phyloP scores from a whole-genome alignment of 2,113 vertebrate genomes.

The Oryzias melastigma region DNA sequence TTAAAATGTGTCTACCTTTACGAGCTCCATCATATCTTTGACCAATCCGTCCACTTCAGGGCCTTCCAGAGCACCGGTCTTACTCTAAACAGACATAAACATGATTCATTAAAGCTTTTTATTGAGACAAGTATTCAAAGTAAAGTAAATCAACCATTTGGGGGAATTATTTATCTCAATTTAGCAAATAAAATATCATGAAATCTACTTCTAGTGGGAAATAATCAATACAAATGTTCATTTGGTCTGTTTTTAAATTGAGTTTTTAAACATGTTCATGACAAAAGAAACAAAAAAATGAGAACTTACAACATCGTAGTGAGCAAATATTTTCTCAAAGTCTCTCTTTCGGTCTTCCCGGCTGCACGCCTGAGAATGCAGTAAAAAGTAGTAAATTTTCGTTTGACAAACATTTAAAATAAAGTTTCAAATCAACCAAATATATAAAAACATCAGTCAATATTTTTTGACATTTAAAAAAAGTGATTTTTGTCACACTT shows the following conservation, averaged over 20 bases:
- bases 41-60: conserved; percentile 97
- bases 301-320: conserved; percentile 88
- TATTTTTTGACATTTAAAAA: background rate
- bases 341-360: conserved; percentile 86
- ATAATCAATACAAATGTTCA: no score
- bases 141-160: background rate
- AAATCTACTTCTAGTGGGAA: background rate
- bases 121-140: no score
- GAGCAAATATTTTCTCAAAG: conserved; percentile 93
- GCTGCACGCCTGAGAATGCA: conserved; percentile 79
- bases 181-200: background rate
- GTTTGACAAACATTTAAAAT: background rate
- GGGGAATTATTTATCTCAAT: background rate
- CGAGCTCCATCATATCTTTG: conserved; percentile 97
- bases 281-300: background rate
- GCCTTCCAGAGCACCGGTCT: conserved; percentile 90
- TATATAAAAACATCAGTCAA: no score
- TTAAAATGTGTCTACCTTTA: conserved; percentile 79
- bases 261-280: background rate
- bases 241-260: no score
- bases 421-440: background rate
- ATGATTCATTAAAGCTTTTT: background rate
- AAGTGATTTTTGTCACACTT: conserved; percentile 61
- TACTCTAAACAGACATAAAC: conserved; percentile 80
- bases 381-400: background rate